Base-by-base conservation (phyloP, 2,113 vertebrate species). In the Cervus canadensis region DNA sequence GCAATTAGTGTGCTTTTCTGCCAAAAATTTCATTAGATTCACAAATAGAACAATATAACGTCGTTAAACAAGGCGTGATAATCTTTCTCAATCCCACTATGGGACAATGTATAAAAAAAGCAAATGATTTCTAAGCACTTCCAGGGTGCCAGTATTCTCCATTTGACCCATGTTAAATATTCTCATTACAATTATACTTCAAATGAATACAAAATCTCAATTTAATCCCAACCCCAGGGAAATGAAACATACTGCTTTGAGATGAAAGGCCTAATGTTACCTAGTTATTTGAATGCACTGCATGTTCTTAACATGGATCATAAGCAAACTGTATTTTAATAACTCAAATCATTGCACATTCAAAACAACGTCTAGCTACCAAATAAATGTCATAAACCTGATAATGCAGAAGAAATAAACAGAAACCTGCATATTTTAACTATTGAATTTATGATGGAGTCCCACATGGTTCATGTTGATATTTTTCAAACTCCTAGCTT, bases 101-200 rank as follows among this genome's bases (percentile, higher is more conserved):
- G 94, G 88, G 25, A 95, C 50, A 95, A 89, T 94, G 87, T 96
- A 91, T 92, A 79, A 97, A 98, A 93, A 97, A 96, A 87, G 60
- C 89, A 98, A 88, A 95, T 89, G 94, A 88, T 97, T 97, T 98
- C 97, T 96, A 98, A 98, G 96, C 94, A 98, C 95, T 98, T 98
- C 96, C 93, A 98, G 97, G 98, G 98, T 97, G 92, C 96, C 89
- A 96, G 98, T 98, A 92, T 92, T 98, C 97, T 97, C 97, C 94
- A 98, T 98, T 98, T 99, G 98, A 99, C 98, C 98, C 36, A 87
- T 94, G 98, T 98, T 99, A 99, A 99, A 98, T 98, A 99, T 98
- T 99, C 98, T 99, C 98, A 98, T 98, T 99, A 98, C 97, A 97
- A 97, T 98, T 98, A 97, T 98, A 97, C 98, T 99, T 98, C 98